These are phyloP conservation scores for Cantharis lateralis DNA, from an alignment of 2,888 invertebrate genomes.

Conservation along the genomic window DNA sequence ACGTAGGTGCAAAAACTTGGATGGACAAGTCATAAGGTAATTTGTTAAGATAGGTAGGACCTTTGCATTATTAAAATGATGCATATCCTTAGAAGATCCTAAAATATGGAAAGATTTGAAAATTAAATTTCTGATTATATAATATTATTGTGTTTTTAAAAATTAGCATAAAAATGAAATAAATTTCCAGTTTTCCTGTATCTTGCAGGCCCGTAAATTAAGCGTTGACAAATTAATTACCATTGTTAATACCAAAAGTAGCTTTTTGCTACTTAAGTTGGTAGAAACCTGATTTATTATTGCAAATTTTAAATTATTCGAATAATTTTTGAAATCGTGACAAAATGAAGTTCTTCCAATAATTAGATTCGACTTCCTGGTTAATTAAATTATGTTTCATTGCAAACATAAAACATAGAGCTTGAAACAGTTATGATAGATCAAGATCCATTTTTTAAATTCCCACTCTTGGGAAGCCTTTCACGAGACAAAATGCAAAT, in stretches of 20 bases:
- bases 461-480: constrained; percentile 26
- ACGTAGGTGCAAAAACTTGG: no score
- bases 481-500: constrained; percentile 22
- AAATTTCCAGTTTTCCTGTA: not conserved
- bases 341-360: not conserved
- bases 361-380: not conserved
- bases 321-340: not conserved
- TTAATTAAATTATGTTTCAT: not conserved
- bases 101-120: not conserved
- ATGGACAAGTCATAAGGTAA: no score
- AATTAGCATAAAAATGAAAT: not conserved
- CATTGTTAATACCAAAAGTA: not conserved
- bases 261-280: not conserved
- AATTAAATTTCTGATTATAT: not conserved
- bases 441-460: not conserved
- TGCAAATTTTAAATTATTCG: not conserved
- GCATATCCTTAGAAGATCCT: no score
- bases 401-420: not conserved
- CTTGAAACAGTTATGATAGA: not conserved
- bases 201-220: not conserved
- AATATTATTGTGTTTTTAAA: not conserved
- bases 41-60: no score
- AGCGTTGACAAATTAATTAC: not conserved
- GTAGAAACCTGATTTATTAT: not conserved
- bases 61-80: no score